Evolutionary conservation across 1,140 invertebrate species (phyloP), one percentile per base, ranked within the genome.

Genomic region (Trinorchestia longiramus): DNA sequence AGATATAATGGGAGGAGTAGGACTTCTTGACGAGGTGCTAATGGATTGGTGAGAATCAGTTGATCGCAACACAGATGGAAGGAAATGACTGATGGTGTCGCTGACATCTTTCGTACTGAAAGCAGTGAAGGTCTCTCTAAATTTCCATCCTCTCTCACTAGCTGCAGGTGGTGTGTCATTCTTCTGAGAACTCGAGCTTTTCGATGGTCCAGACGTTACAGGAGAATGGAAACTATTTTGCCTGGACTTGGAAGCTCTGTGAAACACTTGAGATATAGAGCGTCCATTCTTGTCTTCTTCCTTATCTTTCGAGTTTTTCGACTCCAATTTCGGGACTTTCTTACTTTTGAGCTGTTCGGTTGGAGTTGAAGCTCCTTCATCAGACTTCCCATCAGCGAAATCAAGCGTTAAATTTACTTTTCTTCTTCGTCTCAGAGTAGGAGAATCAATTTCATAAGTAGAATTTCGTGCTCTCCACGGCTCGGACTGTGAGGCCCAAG

Each of bases 91-190:
- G 88, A 95, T 96, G 62, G 87, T 96, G 96, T 96, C 95, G 96
- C 96, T 96, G 96, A 96, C 95, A 95, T 96, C 96, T 95, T 95
- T 97, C 95, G 96, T 97, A 96, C 95, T 96, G 94, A 96, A 97
- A 96, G 95, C 97, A 43, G 97, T 97, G 90, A 97, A 96, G 23
- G 97, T 97, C 91, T 97, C 97, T 53, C 97, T 96, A 87, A 97
- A 43, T 15, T 95, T 87, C n/a, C 95, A 77, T 15, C 96, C 95
- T 40, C 53, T 95, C 87, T 88, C 95, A 87, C 87, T 95, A 0
- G 62, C 95, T 6, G 43, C 43, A 0, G 92, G 92, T 19, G 92
- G 92, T 0, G 92, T 94, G 44, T 94, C 43, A 47, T 43, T 94
- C 36, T 94, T 94, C 43, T 94, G 92, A 11, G 92, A 94, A 4